Percentiles rank a stretch among this genome's conserved stretches.
phyloP scores from a whole-genome alignment of 2,888 invertebrate species.

The Drosophila colorata region DNA sequence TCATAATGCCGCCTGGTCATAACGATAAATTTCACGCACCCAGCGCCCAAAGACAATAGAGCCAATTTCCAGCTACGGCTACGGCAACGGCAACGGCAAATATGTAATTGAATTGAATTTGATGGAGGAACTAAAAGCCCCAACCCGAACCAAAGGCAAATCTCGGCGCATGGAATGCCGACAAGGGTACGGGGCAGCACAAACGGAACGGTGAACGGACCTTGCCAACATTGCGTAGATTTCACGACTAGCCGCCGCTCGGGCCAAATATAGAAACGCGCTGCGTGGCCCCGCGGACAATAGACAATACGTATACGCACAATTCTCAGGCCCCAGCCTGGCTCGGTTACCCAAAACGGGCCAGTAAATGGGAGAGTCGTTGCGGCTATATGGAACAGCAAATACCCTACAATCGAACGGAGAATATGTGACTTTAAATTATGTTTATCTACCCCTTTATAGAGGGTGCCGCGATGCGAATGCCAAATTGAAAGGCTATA shows the following conservation, averaged over 20 bases:
- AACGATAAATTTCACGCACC: constrained; percentile 78
- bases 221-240: constrained; percentile 65
- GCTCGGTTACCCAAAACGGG: constrained; percentile 36
- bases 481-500: no score
- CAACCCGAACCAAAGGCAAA: constrained; percentile 58
- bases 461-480: no score
- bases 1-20: constrained; percentile 66
- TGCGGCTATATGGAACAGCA: background rate
- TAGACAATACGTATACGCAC: constrained; percentile 73
- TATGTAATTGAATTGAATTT: constrained; percentile 73
- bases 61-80: constrained; percentile 59
- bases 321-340: constrained; percentile 53
- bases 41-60: constrained; percentile 68
- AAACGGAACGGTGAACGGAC: constrained; percentile 39
- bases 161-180: constrained; percentile 62
- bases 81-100: constrained; percentile 23
- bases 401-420: constrained; percentile 21
- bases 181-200: constrained; percentile 6
- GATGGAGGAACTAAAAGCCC: constrained; percentile 26
- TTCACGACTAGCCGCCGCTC: constrained; percentile 46
- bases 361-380: constrained; percentile 41
- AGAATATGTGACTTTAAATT: background rate
- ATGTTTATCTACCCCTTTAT: no score
- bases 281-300: constrained; percentile 62
- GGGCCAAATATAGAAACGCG: constrained; percentile 67